Evolutionary conservation across 2,888 invertebrate genomes (phyloP), one percentile per base, ranked within the genome.

Genomic region (Drosophila quinaria): DNA sequence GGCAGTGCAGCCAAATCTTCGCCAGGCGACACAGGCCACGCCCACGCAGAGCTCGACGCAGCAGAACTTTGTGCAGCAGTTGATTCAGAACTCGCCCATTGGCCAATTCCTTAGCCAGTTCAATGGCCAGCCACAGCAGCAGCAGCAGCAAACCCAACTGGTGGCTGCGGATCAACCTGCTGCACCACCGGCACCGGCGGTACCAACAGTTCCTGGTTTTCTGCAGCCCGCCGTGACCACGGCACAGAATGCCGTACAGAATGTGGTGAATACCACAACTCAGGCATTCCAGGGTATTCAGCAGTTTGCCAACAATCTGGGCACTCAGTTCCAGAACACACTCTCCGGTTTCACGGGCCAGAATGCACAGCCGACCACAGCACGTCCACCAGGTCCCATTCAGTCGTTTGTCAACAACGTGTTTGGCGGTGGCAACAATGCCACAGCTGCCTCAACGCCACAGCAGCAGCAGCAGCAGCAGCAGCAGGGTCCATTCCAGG

Each of bases 31-130:
- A 4, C 90, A 87, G 37, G 86, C 91, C 44, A 91, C 91, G 4
- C 91, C 91, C 56, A 80, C 87, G 9, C 90, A 86, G 50, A 74
- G 75, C 22, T 80, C 83, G 10, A 89, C 91, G 0, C 91, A 83
- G 52, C 85, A 81, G 55, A 91, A 91, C 76, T 90, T 91, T 65
- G 85, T 91, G 17, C 91, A 91, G 68, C 91, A 91, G 31, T 63
- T 91, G n/a, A 88, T 91, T 42, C 91, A 91, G 56, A 92, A 90
- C 31, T 89, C 91, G 0, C 92, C 92, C 3, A 81, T 92, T 31
- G 91, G 91, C 1, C 91, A 91, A 39, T 86, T 92, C 29, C 79
- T 92, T 11, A 91, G 83, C 35, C 91, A 91, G 66, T 78, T 90
- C 62, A 83, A 80, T 3, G 83, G 87, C 0, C 51, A 72, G n/a